Conservation (phyloP, 2,888 invertebrate species). For the Teinopalpus imperialis region DNA sequence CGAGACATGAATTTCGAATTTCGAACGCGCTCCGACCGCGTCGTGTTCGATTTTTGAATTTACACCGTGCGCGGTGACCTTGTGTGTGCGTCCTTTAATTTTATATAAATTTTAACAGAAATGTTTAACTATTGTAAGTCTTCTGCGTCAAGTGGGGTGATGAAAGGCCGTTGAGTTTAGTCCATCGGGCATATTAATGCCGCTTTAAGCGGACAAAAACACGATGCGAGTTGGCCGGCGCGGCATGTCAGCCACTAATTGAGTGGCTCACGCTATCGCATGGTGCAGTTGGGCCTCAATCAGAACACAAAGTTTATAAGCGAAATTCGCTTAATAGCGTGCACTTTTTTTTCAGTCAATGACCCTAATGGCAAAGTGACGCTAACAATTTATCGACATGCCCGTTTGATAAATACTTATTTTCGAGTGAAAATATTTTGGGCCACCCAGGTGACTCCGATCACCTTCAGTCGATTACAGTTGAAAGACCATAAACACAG, state of each 20-base stretch:
- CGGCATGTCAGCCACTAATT: conserved; percentile 58
- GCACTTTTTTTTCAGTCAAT: conserved; percentile 42
- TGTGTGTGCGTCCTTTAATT: conserved; percentile 28
- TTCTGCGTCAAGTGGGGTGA: conserved; percentile 31
- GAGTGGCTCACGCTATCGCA: conserved; percentile 71
- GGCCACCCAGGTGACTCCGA: not conserved
- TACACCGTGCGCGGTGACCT: conserved; percentile 37
- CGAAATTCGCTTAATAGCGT: conserved; percentile 52
- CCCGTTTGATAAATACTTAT: conserved; percentile 25
- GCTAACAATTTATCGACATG: conserved; percentile 27
- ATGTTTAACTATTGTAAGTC: not conserved
- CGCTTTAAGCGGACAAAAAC: conserved; percentile 67
- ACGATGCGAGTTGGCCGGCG: conserved; percentile 49
- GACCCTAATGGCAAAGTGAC: conserved; percentile 30
- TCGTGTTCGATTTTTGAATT: conserved; percentile 41
- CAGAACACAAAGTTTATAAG: conserved; percentile 55
- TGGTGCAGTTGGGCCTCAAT: conserved; percentile 52
- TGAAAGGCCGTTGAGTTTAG: conserved; percentile 60
- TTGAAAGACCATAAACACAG: no score
- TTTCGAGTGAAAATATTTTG: not conserved
- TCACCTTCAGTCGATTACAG: no score
- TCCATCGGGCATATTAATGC: conserved; percentile 68
- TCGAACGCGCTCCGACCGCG: conserved; percentile 36
- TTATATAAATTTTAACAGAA: conserved; percentile 22
- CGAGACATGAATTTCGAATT: conserved; percentile 47